Conservation (phyloP, 2,113 vertebrate genomes). For the Tragelaphus imberbis region DNA sequence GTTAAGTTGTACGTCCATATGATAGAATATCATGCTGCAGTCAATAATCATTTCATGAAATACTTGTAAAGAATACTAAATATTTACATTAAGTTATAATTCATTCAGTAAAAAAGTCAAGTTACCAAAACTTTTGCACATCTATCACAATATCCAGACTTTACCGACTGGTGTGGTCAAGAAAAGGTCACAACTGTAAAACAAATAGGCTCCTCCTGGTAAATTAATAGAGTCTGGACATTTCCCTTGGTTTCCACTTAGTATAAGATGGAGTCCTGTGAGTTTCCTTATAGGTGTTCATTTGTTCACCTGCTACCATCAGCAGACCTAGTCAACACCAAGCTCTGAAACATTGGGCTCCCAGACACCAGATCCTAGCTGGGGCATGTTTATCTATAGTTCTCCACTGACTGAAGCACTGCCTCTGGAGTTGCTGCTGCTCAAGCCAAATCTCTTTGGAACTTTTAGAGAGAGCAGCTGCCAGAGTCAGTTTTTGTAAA, state of each 20-base stretch:
- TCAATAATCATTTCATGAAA: conserved; percentile 18
- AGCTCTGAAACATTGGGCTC: neutral
- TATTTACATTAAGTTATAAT: neutral
- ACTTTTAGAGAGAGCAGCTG: neutral
- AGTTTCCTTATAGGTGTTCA: neutral
- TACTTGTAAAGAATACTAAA: neutral
- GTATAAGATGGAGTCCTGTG: neutral
- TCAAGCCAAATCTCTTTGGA: neutral
- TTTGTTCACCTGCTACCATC: neutral
- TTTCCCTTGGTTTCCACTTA: neutral
- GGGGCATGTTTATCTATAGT: rapidly evolving
- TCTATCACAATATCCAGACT: neutral
- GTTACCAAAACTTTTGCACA: neutral
- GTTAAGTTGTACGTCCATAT: neutral
- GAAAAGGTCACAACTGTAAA: neutral
- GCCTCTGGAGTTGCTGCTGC: neutral
- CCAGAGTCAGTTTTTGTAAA: neutral
- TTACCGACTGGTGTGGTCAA: neutral
- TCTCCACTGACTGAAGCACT: neutral
- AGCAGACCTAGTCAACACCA: neutral
- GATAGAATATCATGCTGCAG: neutral
- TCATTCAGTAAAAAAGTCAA: neutral
- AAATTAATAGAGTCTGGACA: neutral
- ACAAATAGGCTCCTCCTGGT: rapidly evolving
- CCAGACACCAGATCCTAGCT: neutral